Evolutionary conservation across 2,888 invertebrate species (phyloP).

Genomic region (Isotomurus palustris): DNA sequence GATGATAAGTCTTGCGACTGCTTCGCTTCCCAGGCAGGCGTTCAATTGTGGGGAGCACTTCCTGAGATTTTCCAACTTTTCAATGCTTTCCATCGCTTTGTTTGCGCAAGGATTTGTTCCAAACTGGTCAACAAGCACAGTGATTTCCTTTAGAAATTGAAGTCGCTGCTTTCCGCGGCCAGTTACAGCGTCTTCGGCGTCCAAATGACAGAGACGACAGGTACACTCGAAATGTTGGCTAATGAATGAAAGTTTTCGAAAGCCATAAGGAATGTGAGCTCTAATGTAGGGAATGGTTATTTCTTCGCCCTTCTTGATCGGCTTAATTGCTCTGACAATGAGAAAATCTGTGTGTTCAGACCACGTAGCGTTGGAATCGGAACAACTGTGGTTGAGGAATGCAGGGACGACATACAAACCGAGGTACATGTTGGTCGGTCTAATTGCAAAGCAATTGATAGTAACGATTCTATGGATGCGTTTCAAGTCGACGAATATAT

Average conservation of each 20-base stretch:
- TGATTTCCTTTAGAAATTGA: neutral
- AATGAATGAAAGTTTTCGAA: neutral
- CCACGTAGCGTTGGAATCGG: conserved; percentile 7
- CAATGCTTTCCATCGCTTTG: neutral
- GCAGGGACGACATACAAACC: conserved; percentile 8
- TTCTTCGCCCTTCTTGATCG: conserved; percentile 11
- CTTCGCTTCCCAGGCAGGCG: neutral
- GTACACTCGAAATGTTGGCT: neutral
- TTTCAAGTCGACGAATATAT: neutral
- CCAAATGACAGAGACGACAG: neutral
- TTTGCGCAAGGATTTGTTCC: neutral
- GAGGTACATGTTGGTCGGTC: neutral
- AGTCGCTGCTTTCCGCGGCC: neutral
- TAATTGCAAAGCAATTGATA: neutral
- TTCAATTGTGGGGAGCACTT: neutral
- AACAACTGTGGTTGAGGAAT: conserved; percentile 17
- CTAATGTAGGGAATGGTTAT: conserved; percentile 8
- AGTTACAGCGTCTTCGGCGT: neutral
- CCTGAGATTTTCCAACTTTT: neutral
- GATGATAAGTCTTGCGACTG: neutral
- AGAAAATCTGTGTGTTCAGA: conserved; percentile 5
- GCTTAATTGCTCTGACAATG: conserved; percentile 10
- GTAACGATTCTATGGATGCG: neutral
- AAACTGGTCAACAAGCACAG: neutral
- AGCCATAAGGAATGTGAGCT: neutral